Evolutionary conservation across 2,113 vertebrate species (phyloP), one percentile per base, ranked within the genome.

Genomic region (Oncorhynchus keta): DNA sequence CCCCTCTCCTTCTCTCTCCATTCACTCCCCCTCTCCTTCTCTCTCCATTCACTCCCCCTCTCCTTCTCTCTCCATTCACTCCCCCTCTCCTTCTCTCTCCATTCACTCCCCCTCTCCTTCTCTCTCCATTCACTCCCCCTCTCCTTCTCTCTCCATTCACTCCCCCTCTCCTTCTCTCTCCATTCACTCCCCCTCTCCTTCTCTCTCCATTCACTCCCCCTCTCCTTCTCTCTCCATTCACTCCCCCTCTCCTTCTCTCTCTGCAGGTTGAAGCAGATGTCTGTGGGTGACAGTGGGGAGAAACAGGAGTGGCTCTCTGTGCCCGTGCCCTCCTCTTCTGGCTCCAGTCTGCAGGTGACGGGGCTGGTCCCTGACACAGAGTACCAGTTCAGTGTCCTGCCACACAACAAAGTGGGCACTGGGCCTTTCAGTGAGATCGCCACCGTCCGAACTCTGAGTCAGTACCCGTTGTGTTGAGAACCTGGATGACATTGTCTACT

Each of bases 341-440:
- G 92, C 26, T 83, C 86, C 13, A 81, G 91, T 48, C 83, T 96
- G 30, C 82, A 95, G 67, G 95, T 99, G 84, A 87, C 90, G 0
- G 95, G 93, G 30, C 92, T 99, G 69, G 94, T 93, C 82, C 93
- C 96, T 0, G 90, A 93, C 64, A 94, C 86, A 0, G 83, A 90
- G 1, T 99, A 98, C 90, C 98, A 98, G 93, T 98, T 99, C 93
- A 98, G 96, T 0, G 84, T 99, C 79, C 90, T 98, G 73, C 95
- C 97, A 32, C 95, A 96, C 79, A 99, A 98, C 87, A 95, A 95
- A 77, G 87, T 96, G 77, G 97, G 98, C 32, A 95, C 95, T 0
- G 97, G 97, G 9, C 97, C 97, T 28, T 99, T 98, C 91, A 98
- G 97, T 6, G 93, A 97, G 82, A 97, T 98, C 0, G 68, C 92